These are phyloP conservation scores for Cyprinodon diabolis DNA, from an alignment of 2,797 vertebrate genomes.

Conservation along the genomic window DNA sequence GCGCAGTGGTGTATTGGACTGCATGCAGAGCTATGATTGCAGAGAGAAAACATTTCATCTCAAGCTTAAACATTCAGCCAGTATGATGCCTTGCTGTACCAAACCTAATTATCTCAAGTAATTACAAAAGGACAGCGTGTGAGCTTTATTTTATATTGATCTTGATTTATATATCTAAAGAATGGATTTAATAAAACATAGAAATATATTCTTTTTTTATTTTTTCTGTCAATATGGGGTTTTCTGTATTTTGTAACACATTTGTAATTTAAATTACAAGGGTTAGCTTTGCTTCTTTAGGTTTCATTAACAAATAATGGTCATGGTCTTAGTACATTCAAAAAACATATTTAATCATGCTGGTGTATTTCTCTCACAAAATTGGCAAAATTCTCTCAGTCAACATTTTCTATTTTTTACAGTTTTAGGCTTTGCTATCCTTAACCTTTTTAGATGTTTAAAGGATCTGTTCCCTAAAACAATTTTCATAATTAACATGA, in stretches of 20 bases:
- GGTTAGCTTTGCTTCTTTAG: no score
- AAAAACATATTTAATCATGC: no score
- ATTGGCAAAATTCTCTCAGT: no score
- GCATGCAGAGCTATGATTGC: conserved; percentile 18
- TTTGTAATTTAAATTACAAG: not conserved
- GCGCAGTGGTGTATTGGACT: conserved; percentile 1
- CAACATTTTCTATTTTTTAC: no score
- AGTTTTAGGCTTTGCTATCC: no score
- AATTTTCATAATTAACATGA: no score
- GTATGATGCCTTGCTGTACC: conserved; percentile 37
- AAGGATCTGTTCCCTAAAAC: no score
- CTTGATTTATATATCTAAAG: conserved; percentile 4
- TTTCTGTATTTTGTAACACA: conserved; percentile 37
- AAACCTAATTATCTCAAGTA: conserved; percentile 48
- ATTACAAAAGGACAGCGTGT: conserved; percentile 52
- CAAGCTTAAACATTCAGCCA: conserved; percentile 31
- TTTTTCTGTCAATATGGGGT: conserved; percentile 41
- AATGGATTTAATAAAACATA: no score
- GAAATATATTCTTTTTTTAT: conserved; percentile 4
- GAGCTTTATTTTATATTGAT: conserved; percentile 53
- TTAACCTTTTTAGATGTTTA: no score
- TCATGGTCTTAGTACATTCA: no score
- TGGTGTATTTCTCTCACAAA: no score
- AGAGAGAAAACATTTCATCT: conserved; percentile 6
- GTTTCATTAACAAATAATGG: no score